Percentiles rank a stretch among this genome's conserved stretches.
Evolutionary conservation across 2,888 invertebrate species (phyloP).

Genomic region (Podotricha telesiphe): DNA sequence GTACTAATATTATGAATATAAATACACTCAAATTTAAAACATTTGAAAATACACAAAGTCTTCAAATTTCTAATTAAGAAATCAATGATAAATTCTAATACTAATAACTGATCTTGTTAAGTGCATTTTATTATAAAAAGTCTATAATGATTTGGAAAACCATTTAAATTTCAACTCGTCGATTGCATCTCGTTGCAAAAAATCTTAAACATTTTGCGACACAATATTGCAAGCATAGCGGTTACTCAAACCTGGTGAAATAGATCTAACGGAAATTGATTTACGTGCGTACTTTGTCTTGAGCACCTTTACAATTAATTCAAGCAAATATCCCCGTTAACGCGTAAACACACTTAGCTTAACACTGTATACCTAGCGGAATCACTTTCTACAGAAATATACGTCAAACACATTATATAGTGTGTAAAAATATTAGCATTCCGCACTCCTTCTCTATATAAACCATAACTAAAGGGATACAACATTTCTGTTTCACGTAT

Average conservation of each 20-base stretch:
- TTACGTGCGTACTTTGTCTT: slow-evolving; percentile 14
- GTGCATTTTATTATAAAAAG: neutral
- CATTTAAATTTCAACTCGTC: slow-evolving; percentile 14
- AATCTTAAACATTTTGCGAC: slow-evolving; percentile 35
- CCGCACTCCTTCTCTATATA: too few relatives aligned
- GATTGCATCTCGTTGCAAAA: slow-evolving; percentile 31
- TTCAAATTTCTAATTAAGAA: neutral
- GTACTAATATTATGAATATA: too few relatives aligned
- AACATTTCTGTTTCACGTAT: too few relatives aligned
- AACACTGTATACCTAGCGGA: too few relatives aligned
- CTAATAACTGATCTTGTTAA: neutral
- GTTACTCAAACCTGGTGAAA: slow-evolving; percentile 34
- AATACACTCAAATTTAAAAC: neutral
- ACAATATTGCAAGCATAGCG: slow-evolving; percentile 29
- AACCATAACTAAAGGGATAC: too few relatives aligned
- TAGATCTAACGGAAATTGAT: slow-evolving; percentile 29
- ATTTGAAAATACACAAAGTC: neutral
- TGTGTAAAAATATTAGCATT: too few relatives aligned
- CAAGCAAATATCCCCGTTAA: too few relatives aligned
- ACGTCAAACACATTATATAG: too few relatives aligned
- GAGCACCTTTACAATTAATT: neutral
- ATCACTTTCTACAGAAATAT: too few relatives aligned
- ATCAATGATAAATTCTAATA: neutral
- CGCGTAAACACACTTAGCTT: too few relatives aligned
- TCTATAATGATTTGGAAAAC: slow-evolving; percentile 22